Base-by-base conservation (phyloP, 2,113 vertebrate species). In the Balaeniceps rex region DNA sequence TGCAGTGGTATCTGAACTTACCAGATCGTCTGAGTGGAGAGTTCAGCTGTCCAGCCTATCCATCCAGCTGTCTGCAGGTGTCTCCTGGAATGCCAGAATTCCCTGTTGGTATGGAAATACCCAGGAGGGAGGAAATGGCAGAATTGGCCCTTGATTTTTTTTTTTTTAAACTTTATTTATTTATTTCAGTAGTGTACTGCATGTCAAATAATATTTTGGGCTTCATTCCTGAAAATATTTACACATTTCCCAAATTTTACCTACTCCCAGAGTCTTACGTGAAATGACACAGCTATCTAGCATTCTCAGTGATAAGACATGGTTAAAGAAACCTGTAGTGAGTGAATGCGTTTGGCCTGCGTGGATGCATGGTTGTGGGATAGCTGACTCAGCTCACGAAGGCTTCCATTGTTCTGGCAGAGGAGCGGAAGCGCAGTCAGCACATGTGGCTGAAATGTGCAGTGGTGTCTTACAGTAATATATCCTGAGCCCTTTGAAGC, bases 401-500 rank as follows among this genome's bases (percentile, higher is more conserved):
- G 76, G 29, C 42, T 88, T 31, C 79, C 82, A 92, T 96, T 96
- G 90, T 96, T 92, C 65, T 88, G 70, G 65, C 81, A 40, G 63
- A 82, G 84, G 61, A 85, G 68, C 44, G 54, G 95, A 96, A 97
- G 87, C 34, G 0, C 75, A 77, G 87, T 97, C 94, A 93, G 97
- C 93, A 95, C 96, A 94, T 94, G 84, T 97, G 96, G 95, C 55
- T 6, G 2, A 87, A 96, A 94, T 90, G 46, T 96, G 96, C 87
- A 42, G 54, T 7, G 12, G n/a, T 60, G 38, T 91, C 81, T 91
- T 94, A 74, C 34, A 86, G 78, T n/a, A 83, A 77, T 47, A 9
- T 13, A 80, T 82, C 81, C 93, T 77, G 63, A 75, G 66, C 66
- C 57, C 78, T 97, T 96, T 94, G 88, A 97, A 96, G 93, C 2